Base-by-base conservation (phyloP, 2,888 invertebrate genomes). In the Hyposoter dolosus region DNA sequence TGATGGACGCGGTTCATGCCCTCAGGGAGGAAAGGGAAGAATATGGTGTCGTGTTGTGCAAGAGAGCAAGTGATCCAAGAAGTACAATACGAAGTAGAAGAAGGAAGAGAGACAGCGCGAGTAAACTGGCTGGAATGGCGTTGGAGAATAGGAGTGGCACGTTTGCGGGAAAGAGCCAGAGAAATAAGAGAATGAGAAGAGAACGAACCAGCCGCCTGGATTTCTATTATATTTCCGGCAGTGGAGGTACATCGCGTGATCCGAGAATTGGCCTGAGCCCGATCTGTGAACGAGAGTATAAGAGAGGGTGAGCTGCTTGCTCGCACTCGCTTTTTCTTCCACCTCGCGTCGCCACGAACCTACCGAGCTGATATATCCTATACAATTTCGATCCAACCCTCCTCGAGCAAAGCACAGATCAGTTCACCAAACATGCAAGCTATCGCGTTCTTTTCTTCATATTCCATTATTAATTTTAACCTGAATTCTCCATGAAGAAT, bases 171-270 rank as follows among this genome's bases (percentile, higher is more conserved):
- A 32, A 76, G 32, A 76, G 32, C 60, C 6, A 28, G 60, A 1
- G 15, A 60, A 60, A 60, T 19, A 12, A 71, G 45, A 69, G 40
- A 81, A 74, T 65, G 65, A 35, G 68, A 74, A 6, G 56, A 75
- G 68, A 60, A 5, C 50, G 82, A 81, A 75, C 74, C 63, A 84
- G 87, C 87, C 84, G 87, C 87, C 88, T 89, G 91, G 91, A 91
- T 91, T 92, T 90, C 91, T 92, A 92, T 92, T 91, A 92, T 91
- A 91, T 92, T 92, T 92, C 91, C 91, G 90, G 90, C 88, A 86
- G 81, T 69, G 65, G 65, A 77, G 81, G 88, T 88, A 89, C 90
- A 91, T 92, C 90, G 92, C 92, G 92, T 92, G 92, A 91, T 91
- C 89, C 84, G 85, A 72, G 88, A 90, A 90, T 90, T 90, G 89